Percentiles rank a stretch among this genome's conserved stretches.
Conservation (phyloP, 2,797 vertebrate species). For the Nasua narica region DNA sequence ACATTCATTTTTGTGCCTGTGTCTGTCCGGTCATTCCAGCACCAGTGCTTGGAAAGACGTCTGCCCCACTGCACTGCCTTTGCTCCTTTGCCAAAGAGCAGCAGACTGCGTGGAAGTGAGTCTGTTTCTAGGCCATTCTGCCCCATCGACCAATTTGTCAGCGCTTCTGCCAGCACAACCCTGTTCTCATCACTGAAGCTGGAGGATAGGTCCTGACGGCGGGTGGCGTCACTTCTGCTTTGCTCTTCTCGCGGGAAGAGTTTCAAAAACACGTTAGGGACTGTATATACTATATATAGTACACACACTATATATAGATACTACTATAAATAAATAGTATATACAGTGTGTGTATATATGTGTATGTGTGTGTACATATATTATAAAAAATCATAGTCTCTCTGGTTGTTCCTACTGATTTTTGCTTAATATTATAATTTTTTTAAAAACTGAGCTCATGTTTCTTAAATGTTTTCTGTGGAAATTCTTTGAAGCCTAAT, state of each 20-base stretch:
- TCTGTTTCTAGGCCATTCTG: neutral
- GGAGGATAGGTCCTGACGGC: rapidly evolving
- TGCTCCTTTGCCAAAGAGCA: neutral
- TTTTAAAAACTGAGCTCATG: neutral
- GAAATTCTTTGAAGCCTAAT: neutral
- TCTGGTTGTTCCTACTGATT: neutral
- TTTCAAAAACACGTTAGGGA: neutral
- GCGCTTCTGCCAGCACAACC: rapidly evolving
- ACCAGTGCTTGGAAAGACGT: neutral
- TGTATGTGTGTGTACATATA: neutral
- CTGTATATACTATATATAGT: neutral
- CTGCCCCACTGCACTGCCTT: too few species aligned
- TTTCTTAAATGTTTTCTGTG: neutral
- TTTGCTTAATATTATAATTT: neutral
- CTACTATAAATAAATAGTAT: too few species aligned
- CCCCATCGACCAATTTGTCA: neutral
- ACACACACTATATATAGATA: neutral
- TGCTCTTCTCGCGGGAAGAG: neutral
- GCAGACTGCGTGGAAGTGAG: neutral
- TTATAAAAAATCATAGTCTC: neutral
- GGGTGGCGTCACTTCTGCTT: too few species aligned
- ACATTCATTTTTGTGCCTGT: neutral
- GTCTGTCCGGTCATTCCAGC: neutral
- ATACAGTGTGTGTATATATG: too few species aligned
- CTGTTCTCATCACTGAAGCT: rapidly evolving